Evolutionary conservation across 2,888 invertebrate genomes (phyloP).

Genomic region (Crossocerus cetratus): DNA sequence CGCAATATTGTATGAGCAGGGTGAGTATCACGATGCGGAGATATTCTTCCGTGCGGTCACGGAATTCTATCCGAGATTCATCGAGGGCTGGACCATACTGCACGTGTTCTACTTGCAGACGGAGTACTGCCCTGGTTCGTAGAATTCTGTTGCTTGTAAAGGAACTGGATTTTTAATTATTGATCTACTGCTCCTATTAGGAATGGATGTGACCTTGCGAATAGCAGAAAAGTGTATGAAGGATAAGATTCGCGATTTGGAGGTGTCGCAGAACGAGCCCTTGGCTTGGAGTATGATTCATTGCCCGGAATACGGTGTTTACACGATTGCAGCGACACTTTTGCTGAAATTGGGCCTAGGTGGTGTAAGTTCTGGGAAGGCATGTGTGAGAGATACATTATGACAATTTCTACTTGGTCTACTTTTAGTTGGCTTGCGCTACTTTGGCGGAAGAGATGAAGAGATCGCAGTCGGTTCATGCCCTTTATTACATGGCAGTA

Average conservation of each 20-base stretch:
- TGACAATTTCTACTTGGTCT: background rate
- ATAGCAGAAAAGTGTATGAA: conserved; percentile 62
- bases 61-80: conserved; percentile 62
- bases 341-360: conserved; percentile 62
- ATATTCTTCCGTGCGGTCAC: conserved; percentile 59
- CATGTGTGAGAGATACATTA: background rate
- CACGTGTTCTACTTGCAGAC: conserved; percentile 65
- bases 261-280: conserved; percentile 47
- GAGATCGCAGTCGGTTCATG: conserved; percentile 47
- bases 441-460: conserved; percentile 63
- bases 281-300: conserved; percentile 63
- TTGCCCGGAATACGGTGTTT: conserved; percentile 51
- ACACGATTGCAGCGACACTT: conserved; percentile 51
- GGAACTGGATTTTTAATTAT: background rate
- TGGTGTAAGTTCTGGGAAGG: conserved; percentile 50
- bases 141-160: conserved; percentile 1
- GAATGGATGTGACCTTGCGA: conserved; percentile 59
- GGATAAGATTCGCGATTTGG: conserved; percentile 43
- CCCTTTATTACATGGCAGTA: conserved; percentile 65
- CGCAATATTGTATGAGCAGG: conserved; percentile 52
- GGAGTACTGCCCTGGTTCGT: conserved; percentile 62
- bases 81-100: conserved; percentile 64
- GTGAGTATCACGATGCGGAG: conserved; percentile 59
- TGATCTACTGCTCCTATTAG: conserved; percentile 32
- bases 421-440: conserved; percentile 61